Conservation (phyloP, 2,797 vertebrate species). For the Sebastes diploproa region DNA sequence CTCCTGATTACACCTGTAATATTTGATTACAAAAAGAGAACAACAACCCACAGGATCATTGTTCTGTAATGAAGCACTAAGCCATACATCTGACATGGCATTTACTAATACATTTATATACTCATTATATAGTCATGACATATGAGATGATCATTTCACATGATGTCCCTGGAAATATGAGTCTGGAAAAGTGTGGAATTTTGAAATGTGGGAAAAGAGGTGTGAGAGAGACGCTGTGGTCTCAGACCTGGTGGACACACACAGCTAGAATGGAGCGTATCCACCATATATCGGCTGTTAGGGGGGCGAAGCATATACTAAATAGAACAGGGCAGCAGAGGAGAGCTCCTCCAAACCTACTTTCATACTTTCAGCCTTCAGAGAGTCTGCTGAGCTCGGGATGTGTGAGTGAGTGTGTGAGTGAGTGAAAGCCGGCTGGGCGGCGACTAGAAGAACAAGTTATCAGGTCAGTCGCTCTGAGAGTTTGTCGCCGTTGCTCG, state of each 20-base stretch:
- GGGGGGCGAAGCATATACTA: not conserved
- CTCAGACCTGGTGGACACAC: not conserved
- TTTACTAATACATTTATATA: too few relatives aligned
- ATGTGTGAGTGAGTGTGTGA: not conserved
- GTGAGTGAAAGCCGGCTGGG: not conserved
- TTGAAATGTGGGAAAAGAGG: not conserved
- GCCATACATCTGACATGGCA: too few relatives aligned
- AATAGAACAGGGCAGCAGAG: not conserved
- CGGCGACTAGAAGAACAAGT: not conserved
- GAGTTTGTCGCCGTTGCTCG: not conserved
- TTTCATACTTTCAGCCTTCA: not conserved
- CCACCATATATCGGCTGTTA: not conserved
- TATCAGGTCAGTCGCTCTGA: not conserved
- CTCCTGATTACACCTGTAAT: not conserved
- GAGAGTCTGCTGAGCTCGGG: not conserved
- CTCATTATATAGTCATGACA: too few relatives aligned
- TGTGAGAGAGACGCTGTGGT: not conserved
- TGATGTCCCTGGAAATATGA: too few relatives aligned
- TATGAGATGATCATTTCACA: too few relatives aligned
- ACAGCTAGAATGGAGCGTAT: not conserved
- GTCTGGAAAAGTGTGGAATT: not conserved
- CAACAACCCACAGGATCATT: not conserved
- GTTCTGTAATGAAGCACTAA: not conserved
- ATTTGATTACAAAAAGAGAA: not conserved
- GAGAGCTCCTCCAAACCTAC: not conserved